Evolutionary conservation across 2,113 vertebrate genomes (phyloP).

Genomic region (Anguilla japonica): DNA sequence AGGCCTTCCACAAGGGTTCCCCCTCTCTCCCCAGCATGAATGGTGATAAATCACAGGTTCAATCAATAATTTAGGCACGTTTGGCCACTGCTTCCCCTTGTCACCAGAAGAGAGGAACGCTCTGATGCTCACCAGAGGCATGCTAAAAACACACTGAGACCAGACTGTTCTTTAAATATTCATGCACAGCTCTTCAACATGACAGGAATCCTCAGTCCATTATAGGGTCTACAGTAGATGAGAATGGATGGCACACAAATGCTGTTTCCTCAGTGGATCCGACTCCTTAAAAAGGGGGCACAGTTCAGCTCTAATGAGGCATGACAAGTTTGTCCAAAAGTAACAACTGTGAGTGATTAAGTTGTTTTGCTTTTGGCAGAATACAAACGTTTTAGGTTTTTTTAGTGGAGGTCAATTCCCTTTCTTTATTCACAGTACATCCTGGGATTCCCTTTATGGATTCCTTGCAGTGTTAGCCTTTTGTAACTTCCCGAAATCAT

Average conservation of each 20-base stretch:
- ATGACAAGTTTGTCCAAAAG: neutral
- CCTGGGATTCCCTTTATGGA: neutral
- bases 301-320: neutral
- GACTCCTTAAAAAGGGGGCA: neutral
- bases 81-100: constrained; percentile 33
- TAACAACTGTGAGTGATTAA: neutral
- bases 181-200: constrained; percentile 33
- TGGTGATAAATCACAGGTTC: constrained; percentile 52
- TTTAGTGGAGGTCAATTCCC: neutral
- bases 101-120: neutral
- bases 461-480: neutral
- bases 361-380: neutral
- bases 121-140: neutral
- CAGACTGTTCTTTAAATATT: constrained; percentile 44
- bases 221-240: neutral
- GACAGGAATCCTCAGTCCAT: neutral
- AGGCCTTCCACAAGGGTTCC: constrained; percentile 38
- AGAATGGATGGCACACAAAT: neutral
- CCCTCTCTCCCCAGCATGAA: constrained; percentile 27
- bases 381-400: neutral
- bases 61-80: constrained; percentile 69
- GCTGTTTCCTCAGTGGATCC: neutral
- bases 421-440: neutral
- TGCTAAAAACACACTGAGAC: neutral
- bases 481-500: neutral